Conservation (phyloP, 2,797 vertebrate genomes). For the Haliaeetus albicilla region DNA sequence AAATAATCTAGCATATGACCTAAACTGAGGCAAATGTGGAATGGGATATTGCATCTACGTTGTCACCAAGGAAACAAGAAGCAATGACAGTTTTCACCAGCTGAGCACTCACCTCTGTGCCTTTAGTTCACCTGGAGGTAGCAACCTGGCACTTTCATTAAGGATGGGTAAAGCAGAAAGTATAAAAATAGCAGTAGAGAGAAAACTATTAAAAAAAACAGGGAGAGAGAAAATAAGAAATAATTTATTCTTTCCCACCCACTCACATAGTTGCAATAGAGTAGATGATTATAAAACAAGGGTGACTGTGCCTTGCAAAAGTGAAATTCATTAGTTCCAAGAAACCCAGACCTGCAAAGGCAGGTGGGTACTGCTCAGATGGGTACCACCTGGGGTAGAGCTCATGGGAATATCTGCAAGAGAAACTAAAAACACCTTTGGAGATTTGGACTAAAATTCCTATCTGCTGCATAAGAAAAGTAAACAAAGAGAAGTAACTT, state of each 20-base stretch:
- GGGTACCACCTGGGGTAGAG: background rate
- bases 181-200: background rate
- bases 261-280: background rate
- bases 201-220: background rate
- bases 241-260: background rate
- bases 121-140: constrained; percentile 1
- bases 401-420: background rate
- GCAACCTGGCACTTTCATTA: background rate
- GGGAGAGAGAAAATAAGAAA: background rate
- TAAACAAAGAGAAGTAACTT: background rate
- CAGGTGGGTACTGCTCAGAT: background rate
- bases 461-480: background rate
- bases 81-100: background rate
- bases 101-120: background rate
- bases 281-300: background rate
- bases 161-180: background rate
- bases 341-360: background rate
- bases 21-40: background rate
- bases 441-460: background rate
- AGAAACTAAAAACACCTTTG: background rate
- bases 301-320: background rate
- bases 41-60: background rate
- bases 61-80: constrained; percentile 45
- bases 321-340: background rate
- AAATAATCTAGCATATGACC: background rate